These are phyloP conservation scores for Heterotilapia buettikoferi DNA, from an alignment of 2,113 vertebrate genomes.

Conservation along the genomic window DNA sequence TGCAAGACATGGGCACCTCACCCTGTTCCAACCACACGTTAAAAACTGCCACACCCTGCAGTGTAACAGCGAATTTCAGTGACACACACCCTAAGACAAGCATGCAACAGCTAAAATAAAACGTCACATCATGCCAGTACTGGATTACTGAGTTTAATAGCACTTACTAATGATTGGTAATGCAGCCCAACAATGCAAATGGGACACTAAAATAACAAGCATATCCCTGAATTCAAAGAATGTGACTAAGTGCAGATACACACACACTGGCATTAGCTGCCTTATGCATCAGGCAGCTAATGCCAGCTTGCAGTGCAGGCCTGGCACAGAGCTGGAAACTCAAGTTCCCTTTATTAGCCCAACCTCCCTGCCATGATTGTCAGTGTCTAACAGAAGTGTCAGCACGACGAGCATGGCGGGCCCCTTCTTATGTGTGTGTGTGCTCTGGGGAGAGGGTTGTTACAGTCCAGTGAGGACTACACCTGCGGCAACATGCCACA, in stretches of 20 bases:
- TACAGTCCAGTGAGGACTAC: neutral
- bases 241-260: neutral
- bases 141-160: neutral
- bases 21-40: conserved; percentile 61
- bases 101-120: conserved; percentile 11
- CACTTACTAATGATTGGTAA: neutral
- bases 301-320: neutral
- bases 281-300: neutral
- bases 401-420: neutral
- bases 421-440: conserved; percentile 9
- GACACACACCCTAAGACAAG: conserved; percentile 13
- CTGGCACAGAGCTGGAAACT: neutral
- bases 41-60: conserved; percentile 63
- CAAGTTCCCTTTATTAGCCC: neutral
- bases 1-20: conserved; percentile 35
- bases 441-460: neutral
- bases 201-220: neutral
- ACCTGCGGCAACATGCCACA: neutral
- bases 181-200: neutral
- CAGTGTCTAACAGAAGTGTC: neutral
- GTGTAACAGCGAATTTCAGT: neutral
- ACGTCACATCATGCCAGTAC: neutral
- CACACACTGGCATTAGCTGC: neutral
- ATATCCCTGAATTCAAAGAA: neutral
- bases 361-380: neutral